Base-by-base conservation (phyloP, 2,797 vertebrate genomes). In the Poeciliopsis paucimaculata region DNA sequence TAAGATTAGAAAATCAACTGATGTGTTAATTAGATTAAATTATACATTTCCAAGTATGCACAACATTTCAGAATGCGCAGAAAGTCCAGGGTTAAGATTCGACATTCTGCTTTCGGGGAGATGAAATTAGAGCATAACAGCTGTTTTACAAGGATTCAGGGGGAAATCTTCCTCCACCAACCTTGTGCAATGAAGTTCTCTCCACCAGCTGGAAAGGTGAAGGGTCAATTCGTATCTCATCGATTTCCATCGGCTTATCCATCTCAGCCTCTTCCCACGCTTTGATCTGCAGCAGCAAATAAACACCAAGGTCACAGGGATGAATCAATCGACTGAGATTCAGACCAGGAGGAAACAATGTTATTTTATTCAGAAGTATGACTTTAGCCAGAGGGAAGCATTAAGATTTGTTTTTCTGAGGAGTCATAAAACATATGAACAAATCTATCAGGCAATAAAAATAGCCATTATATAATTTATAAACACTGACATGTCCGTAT, bases 121-220 rank as follows among this genome's bases (percentile, higher is more conserved):
- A 77, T 53, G 49, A 39, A 49, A 62, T 46, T 18, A 49, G 45
- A 66, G n/a, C 45, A 57, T 62, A 75, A 55, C 66, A 57, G 70
- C 20, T 26, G 62, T 57, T 72, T 13, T 5, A 43, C 13, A 16
- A n/a, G 2, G 43, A 70, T 70, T 70, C 18, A 41, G 20, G 46
- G 12, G 39, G 11, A 83, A 46, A 15, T n/a, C 46, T 68, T 26
- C 53, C n/a, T 68, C 18, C 71, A 74, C 89, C 87, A 72, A 97
- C 98, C 96, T 99, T 98, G 91, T 99, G 98, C 74, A 99, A 89
- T 0, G 98, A 97, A 0, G 98, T 99, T 91, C 98, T 96, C 94
- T 99, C 98, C 71, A 99, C 98, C 84, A 99, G 94, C 89, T 99
- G 98, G 91, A 99, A 99, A 60, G 98, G 98, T 2, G 97, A 97